Conservation (phyloP, 2,113 vertebrate genomes). For the Scophthalmus maximus region DNA sequence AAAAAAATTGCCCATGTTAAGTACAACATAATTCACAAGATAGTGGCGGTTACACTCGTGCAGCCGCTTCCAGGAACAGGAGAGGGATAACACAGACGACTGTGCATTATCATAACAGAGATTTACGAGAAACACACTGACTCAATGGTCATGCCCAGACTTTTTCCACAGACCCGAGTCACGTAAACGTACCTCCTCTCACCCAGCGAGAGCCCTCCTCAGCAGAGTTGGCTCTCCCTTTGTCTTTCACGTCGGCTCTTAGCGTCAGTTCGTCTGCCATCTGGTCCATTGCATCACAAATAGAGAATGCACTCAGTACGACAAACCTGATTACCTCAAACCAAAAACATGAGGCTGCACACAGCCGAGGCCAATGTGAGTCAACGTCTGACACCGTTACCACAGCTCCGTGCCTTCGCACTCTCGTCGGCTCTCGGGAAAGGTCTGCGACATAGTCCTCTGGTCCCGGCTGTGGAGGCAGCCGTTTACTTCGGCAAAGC, state of each 20-base stretch:
- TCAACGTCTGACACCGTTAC: slow-evolving; percentile 34
- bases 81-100: neutral
- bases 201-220: slow-evolving; percentile 60
- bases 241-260: slow-evolving; percentile 63
- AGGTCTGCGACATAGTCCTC: slow-evolving; percentile 25
- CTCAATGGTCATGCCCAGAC: neutral
- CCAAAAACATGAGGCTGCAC: slow-evolving; percentile 43
- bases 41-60: neutral
- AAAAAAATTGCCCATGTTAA: neutral
- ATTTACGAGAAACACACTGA: slow-evolving; percentile 22
- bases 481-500: slow-evolving; percentile 56
- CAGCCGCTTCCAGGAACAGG: neutral
- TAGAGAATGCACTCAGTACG: slow-evolving; percentile 54
- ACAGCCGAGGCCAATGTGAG: slow-evolving; percentile 30
- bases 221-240: slow-evolving; percentile 46
- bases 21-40: neutral
- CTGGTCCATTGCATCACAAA: slow-evolving; percentile 73
- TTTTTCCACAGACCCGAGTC: slow-evolving; percentile 32
- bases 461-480: slow-evolving; percentile 37
- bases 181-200: slow-evolving; percentile 75
- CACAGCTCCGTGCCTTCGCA: slow-evolving; percentile 40
- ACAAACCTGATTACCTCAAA: slow-evolving; percentile 58
- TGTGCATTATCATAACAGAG: slow-evolving; percentile 3
- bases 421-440: slow-evolving; percentile 15
- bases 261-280: slow-evolving; percentile 76